Percentiles rank a stretch among this genome's conserved stretches.
Conservation (phyloP, 2,888 invertebrate genomes). For the Myathropa florea region DNA sequence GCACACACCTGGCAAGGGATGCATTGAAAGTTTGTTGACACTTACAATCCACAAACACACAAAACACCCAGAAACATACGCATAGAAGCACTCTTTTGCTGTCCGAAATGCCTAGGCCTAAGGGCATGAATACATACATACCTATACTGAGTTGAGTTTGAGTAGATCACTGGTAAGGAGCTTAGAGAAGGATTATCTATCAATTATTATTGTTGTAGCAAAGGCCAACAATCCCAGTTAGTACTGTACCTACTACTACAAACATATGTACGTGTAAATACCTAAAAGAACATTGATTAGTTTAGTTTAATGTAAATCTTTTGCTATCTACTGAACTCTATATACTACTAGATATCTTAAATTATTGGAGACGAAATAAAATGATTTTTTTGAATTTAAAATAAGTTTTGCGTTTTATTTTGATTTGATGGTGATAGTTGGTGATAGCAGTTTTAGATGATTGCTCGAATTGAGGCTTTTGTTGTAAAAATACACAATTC, state of each 20-base stretch:
- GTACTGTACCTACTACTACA: slow-evolving; percentile 31
- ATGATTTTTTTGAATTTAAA: slow-evolving; percentile 64
- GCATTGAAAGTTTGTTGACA: slow-evolving; percentile 44
- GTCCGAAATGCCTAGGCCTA: not conserved
- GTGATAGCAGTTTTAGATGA: not conserved
- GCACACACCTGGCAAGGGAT: slow-evolving; percentile 22
- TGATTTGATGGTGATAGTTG: not conserved
- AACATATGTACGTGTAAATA: slow-evolving; percentile 37
- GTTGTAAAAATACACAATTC: too few species aligned
- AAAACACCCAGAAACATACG: not conserved
- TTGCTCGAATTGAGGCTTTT: not conserved
- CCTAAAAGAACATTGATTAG: slow-evolving; percentile 55
- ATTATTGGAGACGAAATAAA: slow-evolving; percentile 68
- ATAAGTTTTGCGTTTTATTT: not conserved
- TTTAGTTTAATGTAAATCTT: slow-evolving; percentile 69
- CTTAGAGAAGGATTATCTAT: slow-evolving; percentile 29
- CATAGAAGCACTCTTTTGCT: slow-evolving; percentile 5
- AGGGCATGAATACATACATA: not conserved
- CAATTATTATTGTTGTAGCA: slow-evolving; percentile 40
- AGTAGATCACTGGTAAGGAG: slow-evolving; percentile 8
- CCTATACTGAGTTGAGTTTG: not conserved
- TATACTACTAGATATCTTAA: slow-evolving; percentile 69
- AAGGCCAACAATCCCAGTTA: slow-evolving; percentile 50
- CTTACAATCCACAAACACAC: not conserved
- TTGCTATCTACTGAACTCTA: slow-evolving; percentile 68